Percentiles rank a stretch among this genome's conserved stretches.
These are phyloP conservation scores for Unio pictorum DNA, from an alignment of 2,888 invertebrate genomes.

Conservation along the genomic window DNA sequence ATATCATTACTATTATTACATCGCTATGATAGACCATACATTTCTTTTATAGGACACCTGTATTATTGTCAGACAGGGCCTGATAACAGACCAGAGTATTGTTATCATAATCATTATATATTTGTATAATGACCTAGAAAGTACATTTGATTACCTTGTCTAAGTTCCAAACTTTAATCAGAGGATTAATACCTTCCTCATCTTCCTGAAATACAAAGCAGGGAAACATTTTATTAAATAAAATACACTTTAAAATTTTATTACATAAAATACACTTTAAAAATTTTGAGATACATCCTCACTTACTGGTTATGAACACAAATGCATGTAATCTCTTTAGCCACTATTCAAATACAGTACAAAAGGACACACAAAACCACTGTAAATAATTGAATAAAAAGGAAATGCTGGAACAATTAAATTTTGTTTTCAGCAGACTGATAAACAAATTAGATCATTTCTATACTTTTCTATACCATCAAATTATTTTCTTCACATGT, in stretches of 20 bases:
- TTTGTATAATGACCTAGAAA: neutral
- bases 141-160: constrained; percentile 74
- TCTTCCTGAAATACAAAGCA: constrained; percentile 79
- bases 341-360: neutral
- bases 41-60: too few species aligned
- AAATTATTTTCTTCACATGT: too few species aligned
- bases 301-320: constrained; percentile 2
- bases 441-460: too few species aligned
- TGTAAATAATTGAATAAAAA: too few species aligned
- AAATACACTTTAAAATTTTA: neutral
- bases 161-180: constrained; percentile 95
- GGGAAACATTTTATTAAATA: neutral
- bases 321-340: neutral
- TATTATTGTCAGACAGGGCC: too few species aligned
- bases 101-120: too few species aligned
- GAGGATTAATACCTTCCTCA: constrained; percentile 84
- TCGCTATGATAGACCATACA: too few species aligned
- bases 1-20: too few species aligned
- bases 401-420: too few species aligned
- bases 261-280: neutral
- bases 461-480: too few species aligned
- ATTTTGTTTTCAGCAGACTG: too few species aligned
- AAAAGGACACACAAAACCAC: neutral
- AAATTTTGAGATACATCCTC: neutral
- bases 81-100: too few species aligned